Evolutionary conservation across 2,113 vertebrate species (phyloP), one percentile per base, ranked within the genome.

Genomic region (Gracilinanus agilis): DNA sequence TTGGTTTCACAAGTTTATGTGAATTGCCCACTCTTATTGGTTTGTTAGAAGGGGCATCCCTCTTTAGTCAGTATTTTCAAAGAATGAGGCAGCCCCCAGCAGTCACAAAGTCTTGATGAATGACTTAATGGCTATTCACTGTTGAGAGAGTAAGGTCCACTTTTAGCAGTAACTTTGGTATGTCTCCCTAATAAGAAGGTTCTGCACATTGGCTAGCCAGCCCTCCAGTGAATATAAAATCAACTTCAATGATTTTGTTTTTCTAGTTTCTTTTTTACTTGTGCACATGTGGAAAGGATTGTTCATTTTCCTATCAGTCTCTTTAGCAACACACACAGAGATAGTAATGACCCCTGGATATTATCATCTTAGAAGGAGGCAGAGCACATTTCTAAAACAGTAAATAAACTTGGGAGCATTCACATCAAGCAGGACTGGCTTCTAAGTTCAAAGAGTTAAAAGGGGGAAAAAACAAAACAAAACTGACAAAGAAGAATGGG

Each of bases 401-500:
- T 40, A 88, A 75, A 58, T 91, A 92, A 90, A 3, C n/a, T 49
- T 92, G 13, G 19, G 25, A 34, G 53, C 24, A 94, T 92, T 95
- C 55, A 0, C 56, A 54, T 94, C 90, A 94, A 44, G 89, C 24
- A 88, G 55, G 90, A 93, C 90, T 95, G 92, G 67, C n/a, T 90
- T 49, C 54, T 92, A 89, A 96, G 89, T 95, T 96, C 91, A 93
- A 94, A 89, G 93, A 89, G 90, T 55, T 92, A 89, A 94, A 88
- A 12, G 92, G 49, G 92, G 58, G 89, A 54, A 27, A 90, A 90
- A 90, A 54, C 96, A 61, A 53, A 40, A 97, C 67, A 90, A 67
- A 94, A 92, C 93, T 93, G 88, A 58, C 21, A 90, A 94, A 13
- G 67, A 67, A 61, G 92, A 94, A 34, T 88, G 53, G 90, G 94